Evolutionary conservation across 2,797 vertebrate genomes (phyloP).

Genomic region (Hemitrygon akajei): DNA sequence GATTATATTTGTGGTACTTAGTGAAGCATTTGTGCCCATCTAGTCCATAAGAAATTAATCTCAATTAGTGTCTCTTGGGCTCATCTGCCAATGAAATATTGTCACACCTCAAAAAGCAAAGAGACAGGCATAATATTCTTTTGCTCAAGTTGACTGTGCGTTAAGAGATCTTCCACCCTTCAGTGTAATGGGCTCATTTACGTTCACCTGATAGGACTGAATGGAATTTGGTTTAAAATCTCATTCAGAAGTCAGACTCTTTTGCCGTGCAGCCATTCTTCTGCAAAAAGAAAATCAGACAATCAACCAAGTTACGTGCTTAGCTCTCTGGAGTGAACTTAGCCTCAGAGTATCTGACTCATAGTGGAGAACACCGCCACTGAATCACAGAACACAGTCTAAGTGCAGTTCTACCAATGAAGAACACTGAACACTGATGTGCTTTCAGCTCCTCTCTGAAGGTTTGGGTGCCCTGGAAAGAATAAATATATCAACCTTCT

Average conservation of each 20-base stretch:
- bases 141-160: background rate
- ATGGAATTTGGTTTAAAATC: background rate
- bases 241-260: background rate
- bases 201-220: background rate
- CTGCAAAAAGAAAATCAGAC: too few species aligned
- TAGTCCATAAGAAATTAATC: background rate
- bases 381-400: background rate
- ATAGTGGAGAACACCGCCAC: background rate
- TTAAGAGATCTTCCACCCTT: background rate
- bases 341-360: background rate
- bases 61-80: background rate
- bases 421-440: background rate
- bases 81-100: background rate
- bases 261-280: background rate
- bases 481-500: background rate
- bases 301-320: background rate
- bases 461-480: background rate
- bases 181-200: background rate
- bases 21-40: background rate
- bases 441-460: background rate
- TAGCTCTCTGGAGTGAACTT: background rate
- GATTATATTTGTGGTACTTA: background rate
- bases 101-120: background rate
- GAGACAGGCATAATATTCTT: background rate
- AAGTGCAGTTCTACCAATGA: background rate